Evolutionary conservation across 2,797 vertebrate genomes (phyloP).

Genomic region (Chiroxiphia lanceolata): DNA sequence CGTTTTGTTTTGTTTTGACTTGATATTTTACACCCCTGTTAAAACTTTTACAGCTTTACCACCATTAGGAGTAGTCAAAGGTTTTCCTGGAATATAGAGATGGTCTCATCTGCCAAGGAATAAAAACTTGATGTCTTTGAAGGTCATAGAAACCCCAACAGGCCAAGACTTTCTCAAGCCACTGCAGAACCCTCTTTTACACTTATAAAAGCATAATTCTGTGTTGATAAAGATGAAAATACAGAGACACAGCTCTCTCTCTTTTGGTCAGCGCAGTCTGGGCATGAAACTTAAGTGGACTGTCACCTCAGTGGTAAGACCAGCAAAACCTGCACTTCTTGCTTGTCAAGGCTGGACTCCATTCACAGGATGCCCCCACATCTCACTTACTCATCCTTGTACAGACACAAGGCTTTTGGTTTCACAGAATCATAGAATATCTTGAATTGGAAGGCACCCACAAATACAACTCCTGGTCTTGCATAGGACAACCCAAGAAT

Average conservation of each 20-base stretch:
- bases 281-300: neutral
- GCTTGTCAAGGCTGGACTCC: neutral
- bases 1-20: neutral
- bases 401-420: neutral
- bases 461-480: no score
- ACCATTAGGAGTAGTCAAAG: neutral
- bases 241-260: neutral
- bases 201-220: neutral
- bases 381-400: neutral
- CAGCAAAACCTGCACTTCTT: neutral
- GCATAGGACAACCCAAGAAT: no score
- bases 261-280: neutral
- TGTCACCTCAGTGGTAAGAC: neutral
- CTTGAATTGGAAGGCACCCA: neutral
- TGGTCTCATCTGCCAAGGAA: neutral
- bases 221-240: neutral
- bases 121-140: neutral
- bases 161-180: neutral
- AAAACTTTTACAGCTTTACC: neutral
- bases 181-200: neutral
- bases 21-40: neutral
- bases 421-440: neutral
- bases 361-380: neutral
- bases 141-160: neutral
- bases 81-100: neutral